A percentile compares a stretch with the other conserved stretches of the same genome.
Conservation (phyloP, 92 coral and sea anemone genomes). For the Hydrozoanthus gracilis region DNA sequence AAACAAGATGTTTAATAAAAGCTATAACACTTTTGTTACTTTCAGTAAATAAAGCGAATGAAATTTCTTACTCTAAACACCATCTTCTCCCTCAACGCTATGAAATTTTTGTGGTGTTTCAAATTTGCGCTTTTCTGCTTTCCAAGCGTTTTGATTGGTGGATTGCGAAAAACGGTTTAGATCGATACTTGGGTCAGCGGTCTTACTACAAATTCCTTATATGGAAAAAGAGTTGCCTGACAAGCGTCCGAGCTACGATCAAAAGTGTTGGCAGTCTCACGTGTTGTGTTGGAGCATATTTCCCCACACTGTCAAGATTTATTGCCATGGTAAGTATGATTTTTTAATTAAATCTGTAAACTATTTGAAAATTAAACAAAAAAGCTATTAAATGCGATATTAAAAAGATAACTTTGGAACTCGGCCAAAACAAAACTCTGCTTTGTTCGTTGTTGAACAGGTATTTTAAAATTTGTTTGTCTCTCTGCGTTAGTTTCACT, state of each 20-base stretch:
- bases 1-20: neutral
- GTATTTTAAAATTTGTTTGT: conserved; percentile 14
- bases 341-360: neutral
- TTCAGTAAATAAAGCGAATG: neutral
- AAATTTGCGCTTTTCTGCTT: neutral
- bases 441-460: conserved; percentile 34
- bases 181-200: conserved; percentile 12
- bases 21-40: neutral
- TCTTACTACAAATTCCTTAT: neutral
- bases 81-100: neutral
- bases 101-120: neutral
- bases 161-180: conserved; percentile 1
- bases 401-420: neutral
- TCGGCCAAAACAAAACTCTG: neutral
- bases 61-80: conserved; percentile 30
- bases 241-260: conserved; percentile 10
- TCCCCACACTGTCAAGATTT: neutral
- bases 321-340: neutral
- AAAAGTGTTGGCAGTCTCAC: neutral
- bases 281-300: neutral
- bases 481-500: neutral
- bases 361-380: neutral
- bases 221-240: neutral
- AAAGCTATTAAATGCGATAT: neutral
- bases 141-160: conserved; percentile 27